Evolutionary conservation across 2,797 vertebrate species (phyloP), one percentile per base, ranked within the genome.

Genomic region (Paguma larvata): DNA sequence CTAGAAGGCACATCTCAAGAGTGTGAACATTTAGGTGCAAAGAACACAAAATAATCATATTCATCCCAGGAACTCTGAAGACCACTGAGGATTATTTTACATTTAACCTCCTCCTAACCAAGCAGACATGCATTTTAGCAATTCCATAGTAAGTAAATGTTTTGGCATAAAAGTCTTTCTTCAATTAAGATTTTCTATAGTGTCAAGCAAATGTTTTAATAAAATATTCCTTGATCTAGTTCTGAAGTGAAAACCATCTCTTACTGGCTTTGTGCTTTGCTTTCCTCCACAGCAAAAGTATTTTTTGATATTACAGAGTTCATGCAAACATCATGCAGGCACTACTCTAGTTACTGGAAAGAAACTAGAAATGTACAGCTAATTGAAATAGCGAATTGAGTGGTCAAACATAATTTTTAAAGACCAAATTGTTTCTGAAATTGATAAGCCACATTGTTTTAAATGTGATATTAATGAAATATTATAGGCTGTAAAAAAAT

Each of bases 161-260:
- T 94, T 94, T 38, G 51, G 51, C 46, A 77, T 89, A 63, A 93
- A 93, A 96, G 83, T 92, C 94, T 34, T 25, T 85, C 73, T 85
- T 95, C 44, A 32, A 34, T 68, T 83, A 85, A 89, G 67, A 44
- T 53, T 77, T 84, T 79, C 83, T 79, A 78, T 46, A 82, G 91
- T 38, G 7, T 72, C 51, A 53, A 78, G 67, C 68, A 78, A 84
- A 68, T 53, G 84, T 13, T 67, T 91, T 85, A 82, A 88, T 70
- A 53, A 85, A 93, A 79, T 14, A 80, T 32, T 82, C 46, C 84
- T 27, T 78, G 46, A 75, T 80, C 84, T 63, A 72, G 32, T 30
- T 85, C 92, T 25, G 13, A 19, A 92, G 16, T 73, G 53, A 94
- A 90, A 92, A 73, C 32, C 9, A 44, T 72, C 85, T 91, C 59